These are phyloP conservation scores for Gracilinanus agilis DNA, from an alignment of 2,113 vertebrate genomes.

Conservation along the genomic window DNA sequence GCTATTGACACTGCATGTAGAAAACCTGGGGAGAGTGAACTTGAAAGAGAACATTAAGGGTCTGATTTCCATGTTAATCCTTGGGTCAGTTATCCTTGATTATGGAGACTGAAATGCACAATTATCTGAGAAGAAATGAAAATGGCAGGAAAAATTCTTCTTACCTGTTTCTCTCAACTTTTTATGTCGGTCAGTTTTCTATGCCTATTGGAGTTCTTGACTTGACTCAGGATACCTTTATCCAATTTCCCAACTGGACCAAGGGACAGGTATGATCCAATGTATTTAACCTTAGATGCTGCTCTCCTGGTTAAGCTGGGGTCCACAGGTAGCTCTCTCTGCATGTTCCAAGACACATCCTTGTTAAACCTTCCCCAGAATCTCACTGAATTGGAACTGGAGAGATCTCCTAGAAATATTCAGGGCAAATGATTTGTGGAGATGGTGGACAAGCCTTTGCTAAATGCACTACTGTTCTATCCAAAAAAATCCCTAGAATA, in stretches of 20 bases:
- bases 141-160: not conserved
- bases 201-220: conserved; percentile 93
- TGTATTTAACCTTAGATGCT: conserved; percentile 95
- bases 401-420: conserved; percentile 83
- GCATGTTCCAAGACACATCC: conserved; percentile 91
- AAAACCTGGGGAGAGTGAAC: no score
- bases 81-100: conserved; percentile 87
- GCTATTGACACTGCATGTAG: no score
- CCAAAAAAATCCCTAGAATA: accelerated
- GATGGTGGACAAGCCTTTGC: conserved; percentile 87
- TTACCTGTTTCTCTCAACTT: conserved; percentile 84
- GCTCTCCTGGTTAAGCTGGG: conserved; percentile 89
- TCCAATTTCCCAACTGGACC: conserved; percentile 92
- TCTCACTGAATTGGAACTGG: conserved; percentile 92
- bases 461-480: conserved; percentile 77
- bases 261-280: conserved; percentile 95
- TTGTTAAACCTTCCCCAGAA: conserved; percentile 89
- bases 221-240: conserved; percentile 94
- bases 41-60: conserved; percentile 83
- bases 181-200: conserved; percentile 90
- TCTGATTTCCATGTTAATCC: conserved; percentile 91
- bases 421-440: conserved; percentile 85
- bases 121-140: conserved; percentile 59
- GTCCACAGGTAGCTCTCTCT: conserved; percentile 96
- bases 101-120: conserved; percentile 87